Evolutionary conservation across 2,888 invertebrate genomes (phyloP), one percentile per base, ranked within the genome.

Genomic region (Phania funesta): DNA sequence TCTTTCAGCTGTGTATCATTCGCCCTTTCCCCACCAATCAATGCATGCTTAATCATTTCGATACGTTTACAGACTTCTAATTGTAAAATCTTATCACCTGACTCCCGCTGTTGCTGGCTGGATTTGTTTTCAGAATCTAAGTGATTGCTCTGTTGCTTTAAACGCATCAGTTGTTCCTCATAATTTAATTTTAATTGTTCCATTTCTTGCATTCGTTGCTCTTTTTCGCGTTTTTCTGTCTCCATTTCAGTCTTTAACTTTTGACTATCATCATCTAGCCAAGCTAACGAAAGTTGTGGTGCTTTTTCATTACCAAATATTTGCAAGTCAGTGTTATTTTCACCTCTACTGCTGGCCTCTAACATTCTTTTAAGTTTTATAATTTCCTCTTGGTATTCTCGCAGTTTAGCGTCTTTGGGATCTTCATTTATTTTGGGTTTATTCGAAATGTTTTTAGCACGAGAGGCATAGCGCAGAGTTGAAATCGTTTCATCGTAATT

Each of bases 361-460:
- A 90, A 82, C 84, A 90, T 77, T 62, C 84, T 87, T 50, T 86
- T 87, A 5, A 98, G 91, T 85, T 94, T 92, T 58, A 94, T 92
- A 65, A 98, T 95, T 91, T 98, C 97, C 84, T 95, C 93, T 88
- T 97, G 96, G 87, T 96, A 97, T 87, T 97, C 94, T 9, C 96
- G 91, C 9, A 98, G 90, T 87, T 97, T 93, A 0, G 97, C 95
- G 87, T 98, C 97, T 89, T 97, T 97, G 0, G 97, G 97, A 89
- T 98, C 97, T 90, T 97, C 96, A 89, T 97, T 97, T 22, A 97
- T 94, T 87, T 93, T 93, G 0, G 96, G 97, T 86, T 95, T 94
- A 89, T 97, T 97, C 87, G 95, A 94, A 83, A 97, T 97, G 88
- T 96, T 96, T 90, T 97, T 96, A 6, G 97, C 97, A 75, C 96